phyloP scores from a whole-genome alignment of 2,888 invertebrate genomes.

The Chymomyza amoena region DNA sequence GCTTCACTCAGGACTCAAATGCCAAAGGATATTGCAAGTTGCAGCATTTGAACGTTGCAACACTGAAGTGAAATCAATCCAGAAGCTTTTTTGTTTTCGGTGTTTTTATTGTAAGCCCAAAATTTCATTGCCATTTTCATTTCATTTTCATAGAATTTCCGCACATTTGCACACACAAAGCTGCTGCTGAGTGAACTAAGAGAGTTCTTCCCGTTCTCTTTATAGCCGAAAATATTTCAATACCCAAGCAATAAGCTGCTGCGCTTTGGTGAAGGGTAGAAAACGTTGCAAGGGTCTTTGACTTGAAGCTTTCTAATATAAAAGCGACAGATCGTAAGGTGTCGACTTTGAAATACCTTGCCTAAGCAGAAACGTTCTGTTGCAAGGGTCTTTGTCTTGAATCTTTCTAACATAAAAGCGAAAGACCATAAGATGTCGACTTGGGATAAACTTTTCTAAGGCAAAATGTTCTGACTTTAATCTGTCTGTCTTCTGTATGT shows the following conservation, averaged over 20 bases:
- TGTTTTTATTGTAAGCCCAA: neutral
- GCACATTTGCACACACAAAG: conserved; percentile 56
- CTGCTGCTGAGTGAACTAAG: conserved; percentile 2
- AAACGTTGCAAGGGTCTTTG: neutral
- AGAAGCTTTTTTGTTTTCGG: neutral
- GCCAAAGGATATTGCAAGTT: neutral
- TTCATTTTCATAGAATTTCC: conserved; percentile 58
- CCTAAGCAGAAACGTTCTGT: no score
- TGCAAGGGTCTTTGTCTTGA: no score
- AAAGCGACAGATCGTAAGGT: no score
- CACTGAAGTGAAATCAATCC: neutral
- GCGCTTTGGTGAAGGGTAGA: conserved; percentile 35
- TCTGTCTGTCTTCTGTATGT: no score
- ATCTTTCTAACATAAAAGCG: no score
- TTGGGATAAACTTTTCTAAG: no score
- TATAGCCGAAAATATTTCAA: conserved; percentile 12
- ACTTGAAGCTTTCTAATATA: conserved; percentile 50
- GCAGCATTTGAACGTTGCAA: neutral
- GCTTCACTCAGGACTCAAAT: neutral
- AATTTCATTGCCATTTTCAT: conserved; percentile 45
- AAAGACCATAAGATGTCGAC: no score
- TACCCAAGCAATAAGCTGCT: conserved; percentile 62
- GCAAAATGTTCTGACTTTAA: no score
- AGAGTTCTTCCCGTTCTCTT: neutral
- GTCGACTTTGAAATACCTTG: no score